Evolutionary conservation across 2,888 invertebrate species (phyloP).

Genomic region (Diaperis boleti): DNA sequence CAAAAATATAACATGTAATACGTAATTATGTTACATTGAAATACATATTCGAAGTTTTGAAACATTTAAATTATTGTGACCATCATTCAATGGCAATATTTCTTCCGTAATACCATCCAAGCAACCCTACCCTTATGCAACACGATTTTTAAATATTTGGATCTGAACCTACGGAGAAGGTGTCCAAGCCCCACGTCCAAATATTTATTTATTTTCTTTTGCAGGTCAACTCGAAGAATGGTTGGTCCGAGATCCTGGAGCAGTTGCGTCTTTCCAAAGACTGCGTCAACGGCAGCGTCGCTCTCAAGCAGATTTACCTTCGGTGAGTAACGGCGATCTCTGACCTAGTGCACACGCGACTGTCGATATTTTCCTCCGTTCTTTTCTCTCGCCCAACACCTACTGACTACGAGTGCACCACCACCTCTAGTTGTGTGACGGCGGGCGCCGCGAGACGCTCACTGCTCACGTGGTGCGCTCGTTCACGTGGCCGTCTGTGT

Average conservation of each 20-base stretch:
- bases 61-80: too few species aligned
- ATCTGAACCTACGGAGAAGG: background rate
- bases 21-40: too few species aligned
- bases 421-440: slow-evolving; percentile 44
- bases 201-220: slow-evolving; percentile 53
- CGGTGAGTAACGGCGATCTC: slow-evolving; percentile 69
- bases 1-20: too few species aligned
- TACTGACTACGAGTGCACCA: slow-evolving; percentile 31
- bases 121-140: too few species aligned
- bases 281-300: slow-evolving; percentile 90
- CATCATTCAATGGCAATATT: too few species aligned
- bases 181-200: background rate
- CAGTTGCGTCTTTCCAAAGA: slow-evolving; percentile 82
- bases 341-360: background rate
- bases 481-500: slow-evolving; percentile 46
- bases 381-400: slow-evolving; percentile 33
- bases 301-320: slow-evolving; percentile 85
- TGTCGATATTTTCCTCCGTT: slow-evolving; percentile 31
- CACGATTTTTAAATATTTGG: too few species aligned
- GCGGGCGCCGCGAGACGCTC: slow-evolving; percentile 56
- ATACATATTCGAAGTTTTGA: too few species aligned
- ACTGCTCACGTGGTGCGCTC: slow-evolving; percentile 59
- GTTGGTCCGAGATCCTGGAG: slow-evolving; percentile 87
- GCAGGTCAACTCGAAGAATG: slow-evolving; percentile 88
- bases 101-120: too few species aligned